Evolutionary conservation across 2,888 invertebrate genomes (phyloP), one percentile per base, ranked within the genome.

Genomic region (Eupithecia subumbrata): DNA sequence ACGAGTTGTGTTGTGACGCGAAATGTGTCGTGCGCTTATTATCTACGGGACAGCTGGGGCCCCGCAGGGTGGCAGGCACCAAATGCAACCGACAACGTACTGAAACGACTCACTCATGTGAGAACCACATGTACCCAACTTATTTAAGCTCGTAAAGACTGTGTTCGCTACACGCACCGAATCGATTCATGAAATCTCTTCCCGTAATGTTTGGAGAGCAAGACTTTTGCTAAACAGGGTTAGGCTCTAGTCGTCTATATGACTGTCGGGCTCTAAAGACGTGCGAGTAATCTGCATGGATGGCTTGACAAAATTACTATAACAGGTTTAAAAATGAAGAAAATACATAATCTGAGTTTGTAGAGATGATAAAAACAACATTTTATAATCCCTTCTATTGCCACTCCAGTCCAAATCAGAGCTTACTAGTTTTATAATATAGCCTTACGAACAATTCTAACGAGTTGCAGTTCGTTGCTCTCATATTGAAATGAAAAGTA

Each of bases 1-100:
- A 89, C 87, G 85, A 84, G 84, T 86, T 79, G 74, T 70, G 77
- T 83, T 87, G 84, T 89, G 87, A 84, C 86, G 90, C 87, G 86
- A 90, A 56, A 90, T 89, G 89, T 87, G 86, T 84, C 87, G 87
- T 90, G 91, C 91, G 91, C 88, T 91, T 89, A 89, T 80, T 92
- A 92, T 92, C 93, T 89, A 90, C 91, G 89, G 87, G 88, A 86
- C 87, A 88, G 86, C 45, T 87, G 93, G 88, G 93, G 91, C 91
- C 90, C 89, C 85, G 87, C 78, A 89, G 93, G 93, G 94, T 92
- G 89, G 88, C 87, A 88, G 84, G 83, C 86, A 40, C n/a, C 34
- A 22, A n/a, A 12, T 37, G 37, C 66, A 67, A 40, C 66, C 34
- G 64, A 40, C 30, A 66, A 37, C 66, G 34, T 37, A 18, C 63